Evolutionary conservation across 2,797 vertebrate species (phyloP).

Genomic region (Ibycter americanus): DNA sequence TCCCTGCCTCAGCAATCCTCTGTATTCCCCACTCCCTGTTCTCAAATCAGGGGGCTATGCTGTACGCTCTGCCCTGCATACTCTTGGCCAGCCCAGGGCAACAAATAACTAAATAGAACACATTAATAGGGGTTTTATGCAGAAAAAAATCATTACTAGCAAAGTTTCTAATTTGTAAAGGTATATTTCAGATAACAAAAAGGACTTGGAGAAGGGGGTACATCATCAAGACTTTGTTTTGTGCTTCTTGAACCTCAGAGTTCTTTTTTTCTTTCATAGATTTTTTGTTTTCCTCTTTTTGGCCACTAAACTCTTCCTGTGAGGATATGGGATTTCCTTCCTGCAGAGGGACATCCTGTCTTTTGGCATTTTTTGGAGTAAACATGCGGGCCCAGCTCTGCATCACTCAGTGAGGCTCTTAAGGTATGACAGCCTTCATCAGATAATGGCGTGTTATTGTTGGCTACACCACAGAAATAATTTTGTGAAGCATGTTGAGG

Average conservation of each 20-base stretch:
- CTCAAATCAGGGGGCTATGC: background rate
- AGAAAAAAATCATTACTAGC: background rate
- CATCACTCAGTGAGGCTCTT: background rate
- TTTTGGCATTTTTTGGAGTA: background rate
- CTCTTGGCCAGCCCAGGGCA: background rate
- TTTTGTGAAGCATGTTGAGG: background rate
- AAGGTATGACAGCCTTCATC: background rate
- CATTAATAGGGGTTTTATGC: background rate
- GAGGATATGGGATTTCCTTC: conserved; percentile 41
- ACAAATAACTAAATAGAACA: background rate
- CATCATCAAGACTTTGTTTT: background rate
- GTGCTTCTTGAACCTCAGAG: background rate
- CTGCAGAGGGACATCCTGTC: background rate
- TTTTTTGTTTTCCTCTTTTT: background rate
- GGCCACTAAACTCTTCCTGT: background rate
- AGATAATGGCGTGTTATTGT: background rate
- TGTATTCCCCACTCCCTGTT: background rate
- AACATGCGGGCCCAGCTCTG: background rate
- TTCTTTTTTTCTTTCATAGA: background rate
- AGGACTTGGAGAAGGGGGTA: background rate
- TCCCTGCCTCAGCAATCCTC: background rate
- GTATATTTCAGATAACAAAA: background rate
- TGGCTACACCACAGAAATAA: background rate
- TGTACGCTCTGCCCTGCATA: background rate
- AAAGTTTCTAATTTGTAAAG: background rate